A percentile compares a stretch with the other conserved stretches of the same genome.
These are phyloP conservation scores for Acrobeloides nanus DNA, from an alignment of 2,888 invertebrate genomes.

Conservation along the genomic window DNA sequence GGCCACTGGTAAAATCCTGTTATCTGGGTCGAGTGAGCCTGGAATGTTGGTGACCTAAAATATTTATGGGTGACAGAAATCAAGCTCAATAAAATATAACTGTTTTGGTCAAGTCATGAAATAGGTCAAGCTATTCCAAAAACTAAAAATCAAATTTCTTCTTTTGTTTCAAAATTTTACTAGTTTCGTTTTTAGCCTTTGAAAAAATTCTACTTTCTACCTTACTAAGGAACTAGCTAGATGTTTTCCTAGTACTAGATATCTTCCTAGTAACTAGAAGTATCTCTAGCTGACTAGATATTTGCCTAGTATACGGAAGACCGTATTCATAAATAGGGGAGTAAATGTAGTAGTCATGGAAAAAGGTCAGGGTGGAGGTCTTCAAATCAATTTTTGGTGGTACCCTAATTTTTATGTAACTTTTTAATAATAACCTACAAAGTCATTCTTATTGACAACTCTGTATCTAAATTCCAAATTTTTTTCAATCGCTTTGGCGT, in stretches of 20 bases:
- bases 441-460: slow-evolving; percentile 46
- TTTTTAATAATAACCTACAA: slow-evolving; percentile 23
- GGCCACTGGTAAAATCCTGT: slow-evolving; percentile 32
- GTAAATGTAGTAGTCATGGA: too few relatives aligned
- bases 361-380: too few relatives aligned
- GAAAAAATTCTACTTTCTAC: background rate
- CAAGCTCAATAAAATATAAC: background rate
- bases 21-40: slow-evolving; percentile 41
- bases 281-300: too few relatives aligned
- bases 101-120: slow-evolving; percentile 1
- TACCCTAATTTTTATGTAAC: too few relatives aligned
- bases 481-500: slow-evolving; percentile 47
- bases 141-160: too few relatives aligned
- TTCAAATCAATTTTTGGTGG: too few relatives aligned
- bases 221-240: too few relatives aligned
- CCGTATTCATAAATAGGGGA: too few relatives aligned
- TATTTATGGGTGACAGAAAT: background rate
- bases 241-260: too few relatives aligned
- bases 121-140: too few relatives aligned
- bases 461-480: slow-evolving; percentile 46
- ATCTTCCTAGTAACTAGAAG: too few relatives aligned
- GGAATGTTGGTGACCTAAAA: slow-evolving; percentile 49
- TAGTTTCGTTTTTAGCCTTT: background rate
- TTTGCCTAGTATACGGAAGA: too few relatives aligned
- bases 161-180: slow-evolving; percentile 1